Base-by-base conservation (phyloP, 2,113 vertebrate species). In the Apistogramma diplotaenia region DNA sequence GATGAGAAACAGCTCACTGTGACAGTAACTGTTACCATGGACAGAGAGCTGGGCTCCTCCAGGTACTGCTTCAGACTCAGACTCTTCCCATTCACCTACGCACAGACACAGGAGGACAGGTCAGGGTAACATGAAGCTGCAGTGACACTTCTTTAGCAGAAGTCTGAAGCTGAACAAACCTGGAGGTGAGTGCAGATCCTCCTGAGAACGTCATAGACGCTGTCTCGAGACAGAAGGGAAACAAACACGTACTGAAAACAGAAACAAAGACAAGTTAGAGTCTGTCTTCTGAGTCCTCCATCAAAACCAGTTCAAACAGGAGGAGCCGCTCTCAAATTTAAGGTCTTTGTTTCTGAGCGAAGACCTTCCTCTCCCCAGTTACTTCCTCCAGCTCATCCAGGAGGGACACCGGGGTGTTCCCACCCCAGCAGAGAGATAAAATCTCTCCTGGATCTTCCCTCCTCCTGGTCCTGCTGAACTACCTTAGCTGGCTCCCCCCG, bases 131-230 rank as follows among this genome's bases (percentile, higher is more conserved):
- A 0, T 46, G 15, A 27, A 67, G 46, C 61, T 46, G 3, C 40
- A 43, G 40, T 4, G 40, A 43, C 40, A 43, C 11, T 67, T 27
- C 1, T 40, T 67, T 46, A 27, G 37, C 61, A 0, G 13, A 3
- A 46, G 10, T 23, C 23, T 19, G 8, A 25, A 53, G 6, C 8
- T 57, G 33, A 0, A 21, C 21, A 2, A 61, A 98, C 97, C 97
- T 99, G 97, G 6, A 99, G 93, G 85, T 99, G 97, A 0, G 97
- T 98, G 92, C 97, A 99, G 93, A 99, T 97, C 90, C 96, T 95
- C 75, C 96, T 95, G 59, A 99, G 95, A 74, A 97, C 94, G 0
- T 99, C 97, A 3, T 98, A 99, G 1, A 98, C 97, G 0, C 97
- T 98, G 94, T 99, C 97, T 33, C 97, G 95, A 77, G 98, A 99